Evolutionary conservation across 1,140 invertebrate species (phyloP).

Genomic region (Anastatus disparis): DNA sequence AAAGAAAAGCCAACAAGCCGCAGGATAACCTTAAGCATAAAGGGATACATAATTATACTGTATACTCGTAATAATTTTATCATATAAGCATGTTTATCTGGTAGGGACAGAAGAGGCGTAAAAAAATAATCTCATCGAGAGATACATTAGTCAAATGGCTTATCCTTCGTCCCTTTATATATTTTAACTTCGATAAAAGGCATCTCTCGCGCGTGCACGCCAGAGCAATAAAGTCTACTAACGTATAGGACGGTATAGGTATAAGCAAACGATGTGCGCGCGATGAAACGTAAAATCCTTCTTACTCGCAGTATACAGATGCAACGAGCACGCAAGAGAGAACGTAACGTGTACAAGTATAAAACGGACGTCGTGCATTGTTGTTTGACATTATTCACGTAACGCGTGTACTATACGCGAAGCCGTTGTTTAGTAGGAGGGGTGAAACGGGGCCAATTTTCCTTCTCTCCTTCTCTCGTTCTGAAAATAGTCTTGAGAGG

Average conservation of each 20-base stretch:
- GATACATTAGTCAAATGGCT: no score
- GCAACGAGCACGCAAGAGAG: neutral
- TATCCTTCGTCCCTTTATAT: no score
- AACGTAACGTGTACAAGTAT: neutral
- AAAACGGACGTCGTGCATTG: slow-evolving; percentile 19
- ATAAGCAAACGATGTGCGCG: no score
- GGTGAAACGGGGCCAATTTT: no score
- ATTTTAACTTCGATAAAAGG: slow-evolving; percentile 35
- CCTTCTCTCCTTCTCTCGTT: neutral
- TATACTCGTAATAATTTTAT: no score
- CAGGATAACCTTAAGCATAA: no score
- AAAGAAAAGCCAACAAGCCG: no score
- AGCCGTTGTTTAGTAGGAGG: neutral
- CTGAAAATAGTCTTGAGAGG: neutral
- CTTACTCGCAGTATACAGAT: neutral
- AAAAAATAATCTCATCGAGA: slow-evolving; percentile 11
- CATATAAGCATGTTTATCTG: no score
- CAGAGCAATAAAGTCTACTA: no score
- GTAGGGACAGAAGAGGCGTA: no score
- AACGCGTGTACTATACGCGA: neutral
- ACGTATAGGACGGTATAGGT: no score
- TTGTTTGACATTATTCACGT: slow-evolving; percentile 34
- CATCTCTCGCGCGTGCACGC: neutral
- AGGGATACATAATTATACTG: no score
- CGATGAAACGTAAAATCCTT: slow-evolving; percentile 2